Evolutionary conservation across 2,797 vertebrate genomes (phyloP), one percentile per base, ranked within the genome.

Genomic region (Acipenser oxyrinchus): DNA sequence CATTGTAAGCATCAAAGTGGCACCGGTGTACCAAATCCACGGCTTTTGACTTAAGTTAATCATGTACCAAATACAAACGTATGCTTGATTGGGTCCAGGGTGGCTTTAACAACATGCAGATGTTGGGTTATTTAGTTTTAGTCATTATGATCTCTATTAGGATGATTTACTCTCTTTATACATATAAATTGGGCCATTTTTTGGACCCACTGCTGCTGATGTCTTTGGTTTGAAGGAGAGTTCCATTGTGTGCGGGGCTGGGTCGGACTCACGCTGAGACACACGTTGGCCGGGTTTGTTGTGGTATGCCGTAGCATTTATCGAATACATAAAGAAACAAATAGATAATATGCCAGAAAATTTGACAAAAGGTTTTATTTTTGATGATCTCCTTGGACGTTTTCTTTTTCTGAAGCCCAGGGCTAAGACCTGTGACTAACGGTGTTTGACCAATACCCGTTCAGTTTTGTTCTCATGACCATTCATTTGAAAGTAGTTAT

Each of bases 401-500:
- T 75, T 81, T 70, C 84, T 82, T 86, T 86, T 83, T 81, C 81
- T 72, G 68, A 72, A 78, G 81, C 81, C 67, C 66, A 76, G 81
- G 86, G 77, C 69, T 85, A 78, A 88, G 82, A 88, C 84, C 86
- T 86, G 88, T 86, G 79, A 89, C 88, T 84, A 89, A 89, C 83
- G 83, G 77, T 72, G 63, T 81, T 88, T 87, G 86, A 88, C 87
- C 85, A 73, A 74, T 79, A 80, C 79, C 83, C 80, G 15, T 13
- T 76, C 72, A 76, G 74, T 79, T 83, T 84, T 87, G 83, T 86
- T 76, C 77, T 70, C 75, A 83, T 87, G 81, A 80, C 88, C 85
- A 80, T 88, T 85, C 82, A 77, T 78, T 83, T 82, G 82, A 86
- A 76, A 81, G 83, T 77, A 75, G 69, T 88, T 87, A 89, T 86